Base-by-base conservation (phyloP, 2,113 vertebrate species). In the Sinocyclocheilus grahami region DNA sequence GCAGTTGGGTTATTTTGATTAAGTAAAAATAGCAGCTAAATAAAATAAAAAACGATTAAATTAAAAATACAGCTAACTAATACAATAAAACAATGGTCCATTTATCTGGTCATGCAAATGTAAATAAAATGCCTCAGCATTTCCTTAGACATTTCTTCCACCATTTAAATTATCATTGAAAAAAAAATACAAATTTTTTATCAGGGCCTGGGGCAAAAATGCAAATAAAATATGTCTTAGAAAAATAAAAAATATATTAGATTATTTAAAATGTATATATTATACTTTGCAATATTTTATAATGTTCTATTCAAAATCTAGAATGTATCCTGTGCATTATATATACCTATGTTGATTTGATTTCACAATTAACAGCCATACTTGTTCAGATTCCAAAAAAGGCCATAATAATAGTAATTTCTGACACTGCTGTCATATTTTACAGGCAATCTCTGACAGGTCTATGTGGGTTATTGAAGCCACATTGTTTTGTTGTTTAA, bases 401-500 rank as follows among this genome's bases (percentile, higher is more conserved):
- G 37, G 0, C 37, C 20, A 9, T n/a, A 63, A 63, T n/a, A 10
- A 5, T 42, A 74, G 2, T n/a, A 2, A 39, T 46, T 46, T 74
- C 20, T 74, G 71, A 74, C 5, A 14, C 37, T 46, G 39, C 20
- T 14, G 22, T 39, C n/a, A 75, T 46, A 74, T 51, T 77, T 53
- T 27, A 16, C 22, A 53, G 3, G 76, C 48, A 55, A 53, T 37
- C 10, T 11, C 24, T 33, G 48, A 58, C 76, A 58, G 24, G 30
- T 58, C 8, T 13, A 33, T 58, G 27, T 55, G 27, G n/a, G 12
- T 81, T 48, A 51, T 12, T 48, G 42, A 11, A 51, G 39, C n/a
- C 80, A 67, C 62, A 82, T 82, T 30, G 62, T 69, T 82, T 46
- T 51, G 39, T 51, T 22, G 71, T 71, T 86, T 51, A 83, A 62